Base-by-base conservation (phyloP, 2,113 vertebrate genomes). In the Nerophis ophidion region DNA sequence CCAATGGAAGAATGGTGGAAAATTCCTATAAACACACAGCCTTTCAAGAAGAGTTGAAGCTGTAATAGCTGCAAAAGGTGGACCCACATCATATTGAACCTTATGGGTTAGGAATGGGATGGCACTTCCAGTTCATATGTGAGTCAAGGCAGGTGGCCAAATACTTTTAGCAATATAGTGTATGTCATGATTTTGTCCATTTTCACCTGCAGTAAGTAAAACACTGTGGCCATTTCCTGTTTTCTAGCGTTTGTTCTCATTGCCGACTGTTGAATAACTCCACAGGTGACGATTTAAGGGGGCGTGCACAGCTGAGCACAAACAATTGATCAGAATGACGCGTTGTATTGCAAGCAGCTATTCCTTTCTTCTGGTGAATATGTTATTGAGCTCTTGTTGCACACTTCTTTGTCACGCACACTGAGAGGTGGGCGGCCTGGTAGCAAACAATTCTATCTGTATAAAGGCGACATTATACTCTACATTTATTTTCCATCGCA, bases 251-350 rank as follows among this genome's bases (percentile, higher is more conserved):
- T 74, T 80, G 75, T 77, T 72, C 79, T 76, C 72, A 82, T 85
- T 82, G 67, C 82, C 77, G 64, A 53, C 54, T 45, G 46, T 15
- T 69, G 53, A 87, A 87, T 66, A 46, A 26, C 52, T 85, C 77
- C 84, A 70, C 73, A 78, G 48, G 45, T 87, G 84, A 79, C 86
- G 83, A 70, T 67, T 77, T 64, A 81, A 84, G 72, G 72, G 77
- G 81, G 83, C 76, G 65, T 71, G 82, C 50, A 65, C 76, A 68
- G 64, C 71, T 67, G 79, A 79, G 78, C 71, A 80, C 63, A 76
- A 58, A 75, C 82, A 70, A 89, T 88, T 82, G 84, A 87, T 86
- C 85, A 88, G 75, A 79, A 76, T 88, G 81, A 88, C 66, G 79
- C 67, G 84, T 79, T 69, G 73, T 75, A 73, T 81, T 64, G 53